Conservation (phyloP, 2,113 vertebrate species). For the Chloropsis hardwickii region DNA sequence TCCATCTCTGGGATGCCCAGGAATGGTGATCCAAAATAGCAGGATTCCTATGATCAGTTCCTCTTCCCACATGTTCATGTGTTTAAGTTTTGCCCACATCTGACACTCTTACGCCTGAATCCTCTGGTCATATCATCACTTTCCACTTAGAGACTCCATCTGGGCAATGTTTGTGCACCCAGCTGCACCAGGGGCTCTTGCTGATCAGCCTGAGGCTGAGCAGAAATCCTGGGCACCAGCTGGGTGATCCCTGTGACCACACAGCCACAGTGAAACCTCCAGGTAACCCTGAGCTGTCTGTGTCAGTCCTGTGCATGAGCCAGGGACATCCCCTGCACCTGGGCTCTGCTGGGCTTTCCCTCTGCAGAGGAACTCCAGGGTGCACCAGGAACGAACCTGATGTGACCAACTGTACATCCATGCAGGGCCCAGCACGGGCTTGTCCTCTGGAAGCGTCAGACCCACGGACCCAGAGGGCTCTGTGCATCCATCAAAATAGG, state of each 20-base stretch:
- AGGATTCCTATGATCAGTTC: background rate
- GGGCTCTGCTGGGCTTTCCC: background rate
- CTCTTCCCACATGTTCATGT: fast-evolving
- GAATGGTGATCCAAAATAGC: background rate
- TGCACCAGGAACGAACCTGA: background rate
- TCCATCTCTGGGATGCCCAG: background rate
- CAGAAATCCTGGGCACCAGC: background rate
- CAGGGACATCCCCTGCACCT: background rate
- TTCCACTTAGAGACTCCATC: background rate
- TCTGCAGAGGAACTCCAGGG: background rate
- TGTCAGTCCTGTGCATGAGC: fast-evolving
- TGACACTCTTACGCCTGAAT: background rate
- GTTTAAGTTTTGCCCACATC: background rate
- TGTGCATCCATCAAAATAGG: background rate
- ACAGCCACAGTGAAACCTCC: background rate
- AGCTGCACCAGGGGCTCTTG: background rate
- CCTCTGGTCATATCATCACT: background rate
- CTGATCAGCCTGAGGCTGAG: background rate
- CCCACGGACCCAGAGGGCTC: fast-evolving
- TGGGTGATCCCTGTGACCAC: background rate
- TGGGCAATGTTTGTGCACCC: background rate
- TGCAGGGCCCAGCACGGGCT: background rate
- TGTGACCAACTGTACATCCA: fast-evolving
- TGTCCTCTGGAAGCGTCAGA: background rate
- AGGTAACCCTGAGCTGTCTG: background rate